Conservation (phyloP, 2,113 vertebrate species). For the Sinocyclocheilus rhinocerous region DNA sequence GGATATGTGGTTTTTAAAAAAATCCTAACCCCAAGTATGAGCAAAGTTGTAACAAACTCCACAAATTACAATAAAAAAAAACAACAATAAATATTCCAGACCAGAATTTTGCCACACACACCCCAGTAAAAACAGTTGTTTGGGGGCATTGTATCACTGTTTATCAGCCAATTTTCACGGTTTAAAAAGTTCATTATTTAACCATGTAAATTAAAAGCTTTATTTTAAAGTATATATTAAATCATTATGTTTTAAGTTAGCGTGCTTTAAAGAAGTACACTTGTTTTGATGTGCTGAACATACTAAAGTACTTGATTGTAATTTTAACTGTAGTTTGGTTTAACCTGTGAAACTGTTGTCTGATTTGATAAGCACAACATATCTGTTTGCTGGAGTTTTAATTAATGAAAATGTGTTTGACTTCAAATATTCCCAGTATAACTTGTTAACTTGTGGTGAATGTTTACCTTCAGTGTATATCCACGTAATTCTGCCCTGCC, state of each 20-base stretch:
- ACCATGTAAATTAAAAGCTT: not conserved
- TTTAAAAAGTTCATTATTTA: not conserved
- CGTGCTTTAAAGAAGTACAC: not conserved
- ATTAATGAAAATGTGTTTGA: not conserved
- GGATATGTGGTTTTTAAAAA: too few relatives aligned
- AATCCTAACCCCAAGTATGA: not conserved
- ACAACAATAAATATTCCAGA: not conserved
- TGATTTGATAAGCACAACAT: not conserved
- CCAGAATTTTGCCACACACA: not conserved
- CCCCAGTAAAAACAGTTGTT: not conserved
- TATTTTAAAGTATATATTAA: not conserved
- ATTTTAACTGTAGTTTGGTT: too few relatives aligned
- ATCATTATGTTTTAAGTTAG: not conserved
- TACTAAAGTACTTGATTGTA: not conserved
- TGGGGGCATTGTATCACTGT: not conserved
- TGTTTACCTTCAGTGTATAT: not conserved
- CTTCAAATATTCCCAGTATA: not conserved
- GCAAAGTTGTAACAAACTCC: not conserved
- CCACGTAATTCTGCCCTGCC: not conserved
- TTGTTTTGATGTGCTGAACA: not conserved
- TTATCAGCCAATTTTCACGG: too few relatives aligned
- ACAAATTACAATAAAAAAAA: not conserved
- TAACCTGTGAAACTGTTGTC: too few relatives aligned
- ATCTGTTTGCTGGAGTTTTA: not conserved
- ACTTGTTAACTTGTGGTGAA: not conserved